Conservation (phyloP, 1,140 invertebrate genomes). For the Trachelipus rathkii region DNA sequence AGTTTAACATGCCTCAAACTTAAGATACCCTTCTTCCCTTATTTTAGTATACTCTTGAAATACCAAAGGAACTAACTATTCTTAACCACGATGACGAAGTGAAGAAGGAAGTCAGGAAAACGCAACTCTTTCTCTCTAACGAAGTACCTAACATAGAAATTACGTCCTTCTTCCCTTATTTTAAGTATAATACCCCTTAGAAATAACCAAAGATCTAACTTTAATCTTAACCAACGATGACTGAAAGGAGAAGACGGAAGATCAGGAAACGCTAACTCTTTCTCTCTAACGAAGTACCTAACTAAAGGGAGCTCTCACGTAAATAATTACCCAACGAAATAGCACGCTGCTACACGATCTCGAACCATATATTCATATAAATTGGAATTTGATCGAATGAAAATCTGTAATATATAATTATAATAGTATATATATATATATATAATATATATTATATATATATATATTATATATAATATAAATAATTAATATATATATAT, state of each 20-base stretch:
- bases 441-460: background rate
- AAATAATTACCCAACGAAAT: constrained; percentile 92
- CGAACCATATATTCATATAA: constrained; percentile 83
- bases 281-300: constrained; percentile 83
- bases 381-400: constrained; percentile 74
- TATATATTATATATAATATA: no score
- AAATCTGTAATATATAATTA: constrained; percentile 57
- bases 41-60: no score
- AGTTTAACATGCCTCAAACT: no score
- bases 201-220: constrained; percentile 50
- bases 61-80: constrained; percentile 62
- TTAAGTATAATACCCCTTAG: no score
- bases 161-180: no score
- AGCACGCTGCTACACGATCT: constrained; percentile 82
- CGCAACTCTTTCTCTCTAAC: constrained; percentile 79
- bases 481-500: no score
- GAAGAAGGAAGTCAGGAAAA: constrained; percentile 80
- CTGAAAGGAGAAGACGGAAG: constrained; percentile 75
- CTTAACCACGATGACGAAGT: constrained; percentile 80
- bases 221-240: constrained; percentile 83
- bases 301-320: constrained; percentile 80
- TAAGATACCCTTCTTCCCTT: no score
- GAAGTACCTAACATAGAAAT: constrained; percentile 84
- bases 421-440: constrained; percentile 14
- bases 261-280: constrained; percentile 82